These are phyloP conservation scores for Pseudopipra pipra DNA, from an alignment of 2,113 vertebrate genomes.

Conservation along the genomic window DNA sequence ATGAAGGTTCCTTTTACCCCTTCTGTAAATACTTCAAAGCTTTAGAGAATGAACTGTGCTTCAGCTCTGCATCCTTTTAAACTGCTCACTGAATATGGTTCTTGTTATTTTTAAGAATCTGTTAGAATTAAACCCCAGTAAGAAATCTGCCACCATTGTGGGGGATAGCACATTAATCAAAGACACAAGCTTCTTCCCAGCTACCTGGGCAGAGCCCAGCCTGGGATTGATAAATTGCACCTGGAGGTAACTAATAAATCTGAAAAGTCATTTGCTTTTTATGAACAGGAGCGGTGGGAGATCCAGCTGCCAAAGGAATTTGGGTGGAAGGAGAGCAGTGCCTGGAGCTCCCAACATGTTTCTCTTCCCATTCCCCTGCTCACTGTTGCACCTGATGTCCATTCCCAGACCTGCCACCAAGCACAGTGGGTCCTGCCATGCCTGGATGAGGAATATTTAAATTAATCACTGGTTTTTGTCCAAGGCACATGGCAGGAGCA, in stretches of 20 bases:
- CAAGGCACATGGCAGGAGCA: rapidly evolving
- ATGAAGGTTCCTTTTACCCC: background rate
- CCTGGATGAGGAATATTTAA: background rate
- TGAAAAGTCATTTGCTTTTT: conserved; percentile 64
- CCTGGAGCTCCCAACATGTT: background rate
- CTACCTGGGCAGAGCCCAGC: conserved; percentile 24
- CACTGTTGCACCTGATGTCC: background rate
- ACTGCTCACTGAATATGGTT: background rate
- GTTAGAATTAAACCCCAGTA: conserved; percentile 60
- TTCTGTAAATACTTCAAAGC: background rate
- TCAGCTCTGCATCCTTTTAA: background rate
- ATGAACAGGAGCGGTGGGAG: conserved; percentile 20
- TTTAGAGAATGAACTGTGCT: background rate
- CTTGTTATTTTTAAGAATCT: conserved; percentile 64
- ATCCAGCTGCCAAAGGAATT: conserved; percentile 9
- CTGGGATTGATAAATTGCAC: conserved; percentile 64
- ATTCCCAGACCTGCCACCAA: rapidly evolving
- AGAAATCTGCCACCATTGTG: conserved; percentile 51
- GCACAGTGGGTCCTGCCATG: background rate
- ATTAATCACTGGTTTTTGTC: rapidly evolving
- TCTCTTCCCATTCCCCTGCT: background rate
- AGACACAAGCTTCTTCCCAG: conserved; percentile 11
- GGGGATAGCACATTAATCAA: conserved; percentile 52
- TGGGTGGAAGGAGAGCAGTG: background rate
- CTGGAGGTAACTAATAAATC: conserved; percentile 71